phyloP scores from a whole-genome alignment of 2,113 vertebrate genomes.

The Spheniscus mendiculus region DNA sequence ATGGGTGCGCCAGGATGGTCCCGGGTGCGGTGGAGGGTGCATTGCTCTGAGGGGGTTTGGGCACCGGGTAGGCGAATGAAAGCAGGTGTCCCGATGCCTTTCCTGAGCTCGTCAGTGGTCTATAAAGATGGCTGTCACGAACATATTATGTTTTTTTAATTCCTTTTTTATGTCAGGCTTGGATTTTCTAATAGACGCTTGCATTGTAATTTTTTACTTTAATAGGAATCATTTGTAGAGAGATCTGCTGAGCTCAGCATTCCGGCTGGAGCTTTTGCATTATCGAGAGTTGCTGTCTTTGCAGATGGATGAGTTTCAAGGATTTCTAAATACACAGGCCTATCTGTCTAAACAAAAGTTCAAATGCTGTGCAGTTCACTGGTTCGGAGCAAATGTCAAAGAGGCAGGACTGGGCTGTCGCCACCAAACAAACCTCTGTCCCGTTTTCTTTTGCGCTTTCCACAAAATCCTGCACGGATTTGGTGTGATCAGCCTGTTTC shows the following conservation, averaged over 20 bases:
- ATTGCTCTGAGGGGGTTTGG: neutral
- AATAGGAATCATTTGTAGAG: constrained; percentile 62
- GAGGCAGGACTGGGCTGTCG: neutral
- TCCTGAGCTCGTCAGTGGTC: neutral
- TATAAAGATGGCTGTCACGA: neutral
- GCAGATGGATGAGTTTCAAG: constrained; percentile 66
- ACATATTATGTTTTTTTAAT: constrained; percentile 14
- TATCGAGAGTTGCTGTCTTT: constrained; percentile 50
- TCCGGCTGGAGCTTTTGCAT: constrained; percentile 33
- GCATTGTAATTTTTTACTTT: constrained; percentile 66
- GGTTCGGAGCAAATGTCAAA: constrained; percentile 56
- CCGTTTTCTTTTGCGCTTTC: neutral
- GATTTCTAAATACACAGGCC: constrained; percentile 62
- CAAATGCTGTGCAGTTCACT: constrained; percentile 57
- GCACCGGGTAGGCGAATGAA: rapidly evolving
- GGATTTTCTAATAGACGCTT: constrained; percentile 51
- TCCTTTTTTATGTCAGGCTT: constrained; percentile 19
- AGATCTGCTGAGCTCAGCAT: constrained; percentile 66
- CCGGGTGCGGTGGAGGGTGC: neutral
- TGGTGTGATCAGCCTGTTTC: neutral
- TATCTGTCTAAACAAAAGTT: constrained; percentile 66
- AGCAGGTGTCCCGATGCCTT: neutral
- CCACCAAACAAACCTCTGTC: constrained; percentile 38
- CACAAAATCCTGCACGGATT: neutral
- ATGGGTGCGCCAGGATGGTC: neutral